Evolutionary conservation across 1,140 invertebrate genomes (phyloP), one percentile per base, ranked within the genome.

Genomic region (Conus ventricosus): DNA sequence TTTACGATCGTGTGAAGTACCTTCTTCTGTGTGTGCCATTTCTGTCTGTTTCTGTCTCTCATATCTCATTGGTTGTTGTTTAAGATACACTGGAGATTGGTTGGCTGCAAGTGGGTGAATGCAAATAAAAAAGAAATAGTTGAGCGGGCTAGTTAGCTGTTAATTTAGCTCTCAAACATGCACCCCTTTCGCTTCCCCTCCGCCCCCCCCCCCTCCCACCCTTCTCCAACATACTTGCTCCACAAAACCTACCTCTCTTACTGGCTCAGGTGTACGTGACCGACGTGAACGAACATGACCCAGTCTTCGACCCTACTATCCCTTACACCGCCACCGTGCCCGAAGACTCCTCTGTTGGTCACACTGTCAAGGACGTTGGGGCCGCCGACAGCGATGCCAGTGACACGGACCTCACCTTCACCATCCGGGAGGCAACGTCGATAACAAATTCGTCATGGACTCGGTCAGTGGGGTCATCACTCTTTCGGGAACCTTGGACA

Each of bases 271-370:
- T 94, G 10, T 88, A 84, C 13, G 91, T 94, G 1, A 88, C 84
- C 13, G 91, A 93, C 80, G 90, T 92, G 17, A 94, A 94, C 84
- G 93, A 94, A 78, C 20, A 76, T 25, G 71, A 81, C 60, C 93
- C 93, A 0, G 78, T 75, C 17, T 94, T 96, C 90, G 88, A 88
- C 8, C 91, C 95, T 78, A 53, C 88, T 55, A 83, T 81, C 15
- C 87, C 89, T 4, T 92, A 92, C 85, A 87, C 89, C 17, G 78
- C 76, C 20, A 88, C 63, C 23, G 17, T 92, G 15, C 39, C 54
- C 15, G 92, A 93, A 87, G 80, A 90, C 51, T 71, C 39, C n/a
- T 15, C 90, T n/a, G n/a, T 90, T 10, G 92, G 91, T 15, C 87
- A 67, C n/a, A 87, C 88, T 20, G 83, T 93, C 6, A 87, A 88